Evolutionary conservation across 1,140 invertebrate genomes (phyloP), one percentile per base, ranked within the genome.

Genomic region (Diabrotica undecimpunctata): DNA sequence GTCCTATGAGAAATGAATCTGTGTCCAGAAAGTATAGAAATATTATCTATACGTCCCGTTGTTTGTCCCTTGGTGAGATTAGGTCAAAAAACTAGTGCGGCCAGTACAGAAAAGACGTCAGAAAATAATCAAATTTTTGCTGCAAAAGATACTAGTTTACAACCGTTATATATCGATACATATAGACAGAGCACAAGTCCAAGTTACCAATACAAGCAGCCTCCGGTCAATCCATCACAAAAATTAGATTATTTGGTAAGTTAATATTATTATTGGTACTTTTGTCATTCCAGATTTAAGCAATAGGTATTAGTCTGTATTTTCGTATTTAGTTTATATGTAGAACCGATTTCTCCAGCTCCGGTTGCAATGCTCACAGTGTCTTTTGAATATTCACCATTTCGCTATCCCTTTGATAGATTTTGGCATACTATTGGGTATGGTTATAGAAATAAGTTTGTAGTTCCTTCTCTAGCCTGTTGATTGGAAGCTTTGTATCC

Each of bases 61-160:
- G 83, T 83, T 64, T 86, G 85, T 71, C 85, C 85, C 56, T 73
- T 87, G 65, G 84, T 85, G 13, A 84, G 84, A 50, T 74, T 87
- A 63, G 85, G 85, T 8, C 78, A 84, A 80, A 55, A 77, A 78
- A 55, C 64, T 56, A 66, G 72, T 66, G 59, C 58, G 5, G 70
- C 69, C 50, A 65, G 71, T 62, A 70, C 72, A 53, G 64, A 65
- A 61, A 64, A 59, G 50, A 67, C 72, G 13, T 62, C 66, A 11
- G 72, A 74, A 55, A 66, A n/a, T n/a, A n/a, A 63, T 10, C 59
- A 46, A 10, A 57, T 36, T 63, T 39, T 61, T 39, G 12, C 51
- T 41, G n/a, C 57, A 39, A 70, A 70, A 53, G 65, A 70, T 14
- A 70, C 70, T 52, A 64, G 69, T 54, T 61, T 35, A 6, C 55